A percentile compares a stretch with the other conserved stretches of the same genome.
Conservation (phyloP, 2,888 invertebrate genomes). For the Prosopocoilus inquinatus region DNA sequence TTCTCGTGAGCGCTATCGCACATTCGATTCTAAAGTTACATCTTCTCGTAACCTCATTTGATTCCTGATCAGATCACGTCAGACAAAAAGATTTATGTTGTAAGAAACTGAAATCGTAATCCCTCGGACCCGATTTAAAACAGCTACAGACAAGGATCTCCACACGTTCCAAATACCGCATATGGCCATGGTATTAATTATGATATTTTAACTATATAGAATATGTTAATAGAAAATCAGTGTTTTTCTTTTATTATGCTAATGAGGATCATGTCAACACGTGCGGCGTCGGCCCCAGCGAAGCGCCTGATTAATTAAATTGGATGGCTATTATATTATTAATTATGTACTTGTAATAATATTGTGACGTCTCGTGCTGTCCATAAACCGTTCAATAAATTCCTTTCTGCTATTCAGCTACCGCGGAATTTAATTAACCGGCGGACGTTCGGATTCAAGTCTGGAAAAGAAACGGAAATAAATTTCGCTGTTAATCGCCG, state of each 20-base stretch:
- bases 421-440: too few species aligned
- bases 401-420: too few species aligned
- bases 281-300: neutral
- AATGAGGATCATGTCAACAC: conserved; percentile 1
- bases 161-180: conserved; percentile 14
- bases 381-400: too few species aligned
- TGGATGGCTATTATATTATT: too few species aligned
- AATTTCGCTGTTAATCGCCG: too few species aligned
- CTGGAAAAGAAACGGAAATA: too few species aligned
- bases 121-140: conserved; percentile 13
- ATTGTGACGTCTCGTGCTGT: too few species aligned
- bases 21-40: neutral
- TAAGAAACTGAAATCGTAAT: conserved; percentile 19
- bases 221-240: neutral
- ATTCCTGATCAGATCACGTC: conserved; percentile 19
- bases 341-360: too few species aligned
- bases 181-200: conserved; percentile 13
- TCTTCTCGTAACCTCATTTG: conserved; percentile 9
- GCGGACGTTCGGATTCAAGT: too few species aligned
- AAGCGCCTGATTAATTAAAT: too few species aligned
- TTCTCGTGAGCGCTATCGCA: neutral
- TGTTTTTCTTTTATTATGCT: neutral
- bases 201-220: conserved; percentile 9
- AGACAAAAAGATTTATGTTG: conserved; percentile 22
- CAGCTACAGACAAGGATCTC: conserved; percentile 15